A percentile compares a stretch with the other conserved stretches of the same genome.
Evolutionary conservation across 2,888 invertebrate genomes (phyloP).

Genomic region (Leucoma salicis): DNA sequence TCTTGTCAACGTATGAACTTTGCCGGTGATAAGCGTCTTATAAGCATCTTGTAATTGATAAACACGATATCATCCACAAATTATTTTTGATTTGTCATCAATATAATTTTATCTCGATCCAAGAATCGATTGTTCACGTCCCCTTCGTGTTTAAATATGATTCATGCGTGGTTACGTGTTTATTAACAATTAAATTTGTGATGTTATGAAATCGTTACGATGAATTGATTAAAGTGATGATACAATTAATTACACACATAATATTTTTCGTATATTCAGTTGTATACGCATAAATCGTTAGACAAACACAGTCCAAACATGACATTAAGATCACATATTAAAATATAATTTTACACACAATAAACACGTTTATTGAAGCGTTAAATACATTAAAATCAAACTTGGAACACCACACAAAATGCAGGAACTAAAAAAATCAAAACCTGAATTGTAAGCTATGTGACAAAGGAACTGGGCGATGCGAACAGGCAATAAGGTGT

Average conservation of each 20-base stretch:
- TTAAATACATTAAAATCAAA: conserved; percentile 33
- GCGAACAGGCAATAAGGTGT: conserved; percentile 71
- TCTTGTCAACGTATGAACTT: too few species aligned
- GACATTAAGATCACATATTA: conserved; percentile 2
- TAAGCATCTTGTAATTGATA: conserved; percentile 27
- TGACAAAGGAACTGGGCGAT: conserved; percentile 56
- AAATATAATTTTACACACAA: conserved; percentile 24
- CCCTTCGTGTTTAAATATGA: conserved; percentile 30
- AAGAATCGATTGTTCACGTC: conserved; percentile 41
- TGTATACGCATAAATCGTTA: conserved; percentile 7
- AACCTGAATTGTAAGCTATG: conserved; percentile 53
- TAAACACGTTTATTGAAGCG: conserved; percentile 30
- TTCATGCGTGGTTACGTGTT: conserved; percentile 40
- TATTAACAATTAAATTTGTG: conserved; percentile 29
- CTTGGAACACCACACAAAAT: conserved; percentile 46
- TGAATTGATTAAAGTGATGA: conserved; percentile 23
- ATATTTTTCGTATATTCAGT: conserved; percentile 8
- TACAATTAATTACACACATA: conserved; percentile 13
- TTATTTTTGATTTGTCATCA: conserved; percentile 50
- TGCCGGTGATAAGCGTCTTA: background rate
- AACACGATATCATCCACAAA: conserved; percentile 40
- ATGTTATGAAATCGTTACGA: conserved; percentile 26
- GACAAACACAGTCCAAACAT: conserved; percentile 13
- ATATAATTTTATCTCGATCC: conserved; percentile 38
- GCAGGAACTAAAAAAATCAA: conserved; percentile 48